Percentiles rank a stretch among this genome's conserved stretches.
These are phyloP conservation scores for Coenonympha arcania DNA, from an alignment of 2,888 invertebrate species.

Conservation along the genomic window DNA sequence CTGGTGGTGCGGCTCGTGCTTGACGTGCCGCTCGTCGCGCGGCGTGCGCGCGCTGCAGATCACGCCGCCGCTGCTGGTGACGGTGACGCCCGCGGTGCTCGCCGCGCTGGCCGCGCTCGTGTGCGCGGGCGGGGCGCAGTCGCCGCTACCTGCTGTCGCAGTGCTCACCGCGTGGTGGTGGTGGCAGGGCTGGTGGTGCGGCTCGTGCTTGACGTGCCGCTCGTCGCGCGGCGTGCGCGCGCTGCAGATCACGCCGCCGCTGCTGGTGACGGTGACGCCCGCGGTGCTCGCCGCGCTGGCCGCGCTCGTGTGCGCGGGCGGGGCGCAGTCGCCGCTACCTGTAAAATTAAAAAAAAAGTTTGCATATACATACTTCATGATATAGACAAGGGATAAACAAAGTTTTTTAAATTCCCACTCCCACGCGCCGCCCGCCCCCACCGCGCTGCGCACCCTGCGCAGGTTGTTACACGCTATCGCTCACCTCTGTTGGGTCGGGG, in stretches of 20 bases:
- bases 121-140: conserved; percentile 31
- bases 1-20: conserved; percentile 56
- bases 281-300: conserved; percentile 7
- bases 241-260: too few species aligned
- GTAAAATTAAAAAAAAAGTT: too few species aligned
- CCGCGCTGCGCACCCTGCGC: too few species aligned
- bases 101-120: conserved; percentile 2
- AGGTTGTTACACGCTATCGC: too few species aligned
- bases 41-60: conserved; percentile 64
- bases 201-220: conserved; percentile 68
- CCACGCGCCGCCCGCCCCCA: too few species aligned
- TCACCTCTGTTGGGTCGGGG: too few species aligned
- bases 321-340: conserved; percentile 41
- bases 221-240: too few species aligned
- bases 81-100: conserved; percentile 23
- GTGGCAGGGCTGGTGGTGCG: conserved; percentile 40
- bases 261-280: too few species aligned
- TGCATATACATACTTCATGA: too few species aligned
- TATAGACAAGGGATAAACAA: too few species aligned
- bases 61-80: conserved; percentile 39
- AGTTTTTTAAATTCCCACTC: too few species aligned
- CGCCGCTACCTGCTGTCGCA: conserved; percentile 54
- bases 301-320: conserved; percentile 16
- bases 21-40: conserved; percentile 63
- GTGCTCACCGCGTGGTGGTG: conserved; percentile 33